These are phyloP conservation scores for Gadus chalcogrammus DNA, from an alignment of 2,113 vertebrate genomes.

Conservation along the genomic window DNA sequence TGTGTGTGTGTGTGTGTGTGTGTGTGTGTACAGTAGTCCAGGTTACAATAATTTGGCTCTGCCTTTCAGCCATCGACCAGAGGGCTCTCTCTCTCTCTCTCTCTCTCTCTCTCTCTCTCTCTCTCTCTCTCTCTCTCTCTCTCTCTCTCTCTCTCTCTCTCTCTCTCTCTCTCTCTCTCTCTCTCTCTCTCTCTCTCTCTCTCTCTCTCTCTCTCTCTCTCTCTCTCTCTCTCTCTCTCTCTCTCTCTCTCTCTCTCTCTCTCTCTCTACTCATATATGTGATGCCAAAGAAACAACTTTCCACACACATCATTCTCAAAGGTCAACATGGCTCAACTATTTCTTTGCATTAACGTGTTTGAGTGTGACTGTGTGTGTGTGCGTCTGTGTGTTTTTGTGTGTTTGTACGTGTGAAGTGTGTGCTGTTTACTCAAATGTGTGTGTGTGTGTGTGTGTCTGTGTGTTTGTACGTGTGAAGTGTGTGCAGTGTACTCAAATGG, in stretches of 20 bases:
- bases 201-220: not conserved
- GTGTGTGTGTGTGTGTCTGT: no score
- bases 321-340: not conserved
- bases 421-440: no score
- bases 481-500: not conserved
- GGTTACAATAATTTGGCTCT: conserved; percentile 59
- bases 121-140: no score
- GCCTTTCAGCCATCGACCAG: conserved; percentile 40
- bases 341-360: not conserved
- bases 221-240: no score
- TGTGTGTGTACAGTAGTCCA: conserved; percentile 43
- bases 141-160: no score
- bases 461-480: not conserved
- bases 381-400: not conserved
- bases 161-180: no score
- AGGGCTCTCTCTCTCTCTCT: conserved; percentile 10
- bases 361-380: not conserved
- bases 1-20: not conserved
- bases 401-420: no score
- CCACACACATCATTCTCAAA: not conserved
- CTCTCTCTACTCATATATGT: conserved; percentile 29
- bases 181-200: no score
- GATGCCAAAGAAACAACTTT: not conserved
- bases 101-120: not conserved
- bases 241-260: no score